Evolutionary conservation across 2,888 invertebrate species (phyloP), one percentile per base, ranked within the genome.

Genomic region (Nemotelus nigrinus): DNA sequence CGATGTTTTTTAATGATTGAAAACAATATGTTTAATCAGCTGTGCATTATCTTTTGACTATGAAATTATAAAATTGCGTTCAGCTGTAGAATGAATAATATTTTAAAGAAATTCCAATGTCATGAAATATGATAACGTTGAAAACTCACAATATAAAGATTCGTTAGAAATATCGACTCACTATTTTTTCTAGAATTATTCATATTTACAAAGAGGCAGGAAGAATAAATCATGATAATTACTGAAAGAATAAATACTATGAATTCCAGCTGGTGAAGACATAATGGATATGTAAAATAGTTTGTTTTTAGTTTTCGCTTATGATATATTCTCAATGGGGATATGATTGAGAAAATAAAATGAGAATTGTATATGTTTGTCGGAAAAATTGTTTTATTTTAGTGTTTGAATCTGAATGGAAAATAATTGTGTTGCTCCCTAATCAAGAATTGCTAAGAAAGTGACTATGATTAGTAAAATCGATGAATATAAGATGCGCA

Each of bases 171-270:
- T 48, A 63, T 48, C 50, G 57, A 71, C 39, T 58, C 72, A 63
- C 60, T 74, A 74, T 74, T 74, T 74, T 74, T 74, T 72, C 67
- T 74, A 74, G 60, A 74, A 39, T 25, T 63, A 74, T 74, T 74
- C 60, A 74, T 63, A 72, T 72, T 72, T 72, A 58, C 57, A 70
- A 47, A 50, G 7, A 74, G 63, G n/a, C 3, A 74, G 45, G 48
- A 48, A 44, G 44, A 60, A 44, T 68, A 68, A 6, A 67, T 48
- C 50, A 47, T 41, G 63, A 63, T 39, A 8, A 48, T 67, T 41
- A 25, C 25, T 67, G 25, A 7, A 72, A 45, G n/a, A 70, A 70
- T 72, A 72, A 43, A 57, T 10, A 57, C 45, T 25, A 25, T 25
- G 25, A 25, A 25, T 25, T 25, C 25, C 25, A 25, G 25, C 25